phyloP scores from a whole-genome alignment of 2,888 invertebrate genomes.

The Lasioglossum zephyrum region DNA sequence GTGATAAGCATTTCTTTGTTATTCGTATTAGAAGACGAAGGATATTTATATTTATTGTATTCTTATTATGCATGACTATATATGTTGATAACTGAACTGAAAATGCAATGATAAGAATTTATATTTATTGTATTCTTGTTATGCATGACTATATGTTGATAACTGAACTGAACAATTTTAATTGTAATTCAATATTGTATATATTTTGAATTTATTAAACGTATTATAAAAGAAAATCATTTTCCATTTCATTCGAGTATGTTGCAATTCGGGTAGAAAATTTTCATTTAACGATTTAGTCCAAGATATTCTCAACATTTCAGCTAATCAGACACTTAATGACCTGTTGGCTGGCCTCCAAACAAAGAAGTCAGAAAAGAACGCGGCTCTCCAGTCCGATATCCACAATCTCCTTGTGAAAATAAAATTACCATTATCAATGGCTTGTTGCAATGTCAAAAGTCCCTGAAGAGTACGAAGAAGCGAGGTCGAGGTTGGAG shows the following conservation, averaged over 20 bases:
- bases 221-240: too few species aligned
- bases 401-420: conserved; percentile 22
- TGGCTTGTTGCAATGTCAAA: conserved; percentile 3
- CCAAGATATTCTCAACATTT: background rate
- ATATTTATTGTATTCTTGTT: too few species aligned
- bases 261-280: too few species aligned
- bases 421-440: conserved; percentile 43
- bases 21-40: background rate
- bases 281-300: background rate
- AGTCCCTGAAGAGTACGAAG: background rate
- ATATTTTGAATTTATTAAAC: too few species aligned
- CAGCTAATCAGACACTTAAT: background rate
- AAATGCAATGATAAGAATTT: background rate
- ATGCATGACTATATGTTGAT: too few species aligned
- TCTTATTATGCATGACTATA: too few species aligned
- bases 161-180: too few species aligned
- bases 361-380: background rate
- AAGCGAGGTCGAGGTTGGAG: background rate
- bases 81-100: too few species aligned
- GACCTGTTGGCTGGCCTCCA: background rate
- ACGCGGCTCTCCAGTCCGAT: background rate
- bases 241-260: too few species aligned
- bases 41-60: too few species aligned
- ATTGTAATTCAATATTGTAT: too few species aligned
- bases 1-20: background rate